Base-by-base conservation (phyloP, 2,888 invertebrate genomes). In the Noctua janthe region DNA sequence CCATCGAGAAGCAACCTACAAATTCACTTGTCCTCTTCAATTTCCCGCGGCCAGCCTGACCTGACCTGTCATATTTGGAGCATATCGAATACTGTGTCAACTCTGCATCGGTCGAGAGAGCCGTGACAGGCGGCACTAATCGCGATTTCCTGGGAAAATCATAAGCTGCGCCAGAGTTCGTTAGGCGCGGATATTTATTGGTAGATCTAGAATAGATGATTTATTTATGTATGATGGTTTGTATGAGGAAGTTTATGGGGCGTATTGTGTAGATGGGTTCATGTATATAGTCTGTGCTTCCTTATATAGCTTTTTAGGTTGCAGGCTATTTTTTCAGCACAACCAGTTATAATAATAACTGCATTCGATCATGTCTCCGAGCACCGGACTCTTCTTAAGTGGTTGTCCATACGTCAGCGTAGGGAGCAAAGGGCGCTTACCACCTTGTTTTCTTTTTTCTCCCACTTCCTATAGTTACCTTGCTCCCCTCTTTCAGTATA, bases 141-240 rank as follows among this genome's bases (percentile, higher is more conserved):
- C 87, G 91, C 91, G 78, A 94, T 95, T 93, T 94, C 91, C 90
- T 95, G 95, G 94, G 95, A 95, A 94, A 92, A 92, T 87, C 76
- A 39, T 43, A 64, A 76, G 71, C 59, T 73, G 59, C 72, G 54
- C 74, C 29, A 13, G 87, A 56, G 81, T 83, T 84, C 71, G 74
- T 71, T 83, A 59, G 72, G 54, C 49, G 73, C 47, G 66, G 75
- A 77, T 74, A 71, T 74, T 43, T 81, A 82, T 80, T 56, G 54
- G 35, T 29, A 4, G 35, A n/a, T 82, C 39, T 49, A 47, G 49
- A 80, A 56, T 51, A 20, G 49, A 67, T 64, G 80, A 85, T 80
- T 69, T 74, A 80, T 80, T 69, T 49, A 1, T 5, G 56, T 15
- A 10, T 76, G 62, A 6, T n/a, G 39, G n/a, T 66, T 71, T 76